phyloP scores from a whole-genome alignment of 2,113 vertebrate genomes.

The Cololabis saira region DNA sequence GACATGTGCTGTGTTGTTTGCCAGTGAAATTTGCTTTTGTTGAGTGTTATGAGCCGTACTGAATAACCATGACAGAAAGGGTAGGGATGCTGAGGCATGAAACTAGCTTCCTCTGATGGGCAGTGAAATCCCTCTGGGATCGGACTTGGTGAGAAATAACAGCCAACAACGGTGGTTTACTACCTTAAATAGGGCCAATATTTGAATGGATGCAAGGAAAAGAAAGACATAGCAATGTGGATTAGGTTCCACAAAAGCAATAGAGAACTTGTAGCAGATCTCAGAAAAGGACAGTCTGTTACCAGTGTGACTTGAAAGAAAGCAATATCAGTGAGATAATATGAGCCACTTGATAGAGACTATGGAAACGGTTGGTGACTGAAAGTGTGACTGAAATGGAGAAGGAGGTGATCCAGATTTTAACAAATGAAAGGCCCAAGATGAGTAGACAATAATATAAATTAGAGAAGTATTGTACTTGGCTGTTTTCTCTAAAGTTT shows the following conservation, averaged over 20 bases:
- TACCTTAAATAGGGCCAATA: too few relatives aligned
- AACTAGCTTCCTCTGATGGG: slow-evolving; percentile 46
- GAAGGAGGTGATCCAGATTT: slow-evolving; percentile 5
- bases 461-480: not conserved
- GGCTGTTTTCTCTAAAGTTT: too few relatives aligned
- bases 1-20: slow-evolving; percentile 1
- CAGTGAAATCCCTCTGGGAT: slow-evolving; percentile 31
- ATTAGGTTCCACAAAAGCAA: not conserved
- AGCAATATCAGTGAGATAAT: not conserved
- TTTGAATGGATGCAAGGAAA: too few relatives aligned
- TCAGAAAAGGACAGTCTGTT: too few relatives aligned
- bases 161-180: not conserved
- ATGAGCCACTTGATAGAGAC: not conserved
- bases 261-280: not conserved
- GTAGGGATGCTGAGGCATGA: slow-evolving; percentile 13
- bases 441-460: not conserved
- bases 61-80: slow-evolving; percentile 32
- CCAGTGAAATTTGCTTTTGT: slow-evolving; percentile 34
- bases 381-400: slow-evolving; percentile 16
- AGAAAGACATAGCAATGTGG: too few relatives aligned
- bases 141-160: slow-evolving; percentile 44
- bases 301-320: not conserved
- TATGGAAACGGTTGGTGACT: not conserved
- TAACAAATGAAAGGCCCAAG: slow-evolving; percentile 1
- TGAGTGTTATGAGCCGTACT: slow-evolving; percentile 30